A percentile compares a stretch with the other conserved stretches of the same genome.
These are phyloP conservation scores for Hydroisotoma schaefferi DNA, from an alignment of 2,888 invertebrate species.

Conservation along the genomic window DNA sequence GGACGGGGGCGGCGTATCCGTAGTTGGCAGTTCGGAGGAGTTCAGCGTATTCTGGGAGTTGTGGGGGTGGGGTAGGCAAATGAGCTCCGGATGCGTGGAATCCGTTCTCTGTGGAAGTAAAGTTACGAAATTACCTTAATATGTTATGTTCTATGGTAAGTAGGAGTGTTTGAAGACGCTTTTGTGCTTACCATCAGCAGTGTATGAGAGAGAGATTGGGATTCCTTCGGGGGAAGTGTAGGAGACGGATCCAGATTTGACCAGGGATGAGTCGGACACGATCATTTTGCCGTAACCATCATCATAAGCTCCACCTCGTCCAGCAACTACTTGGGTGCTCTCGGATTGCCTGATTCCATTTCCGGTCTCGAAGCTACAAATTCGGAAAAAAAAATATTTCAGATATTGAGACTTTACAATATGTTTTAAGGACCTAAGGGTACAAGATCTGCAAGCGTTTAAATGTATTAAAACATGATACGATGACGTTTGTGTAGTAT, in stretches of 20 bases:
- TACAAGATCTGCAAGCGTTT: neutral
- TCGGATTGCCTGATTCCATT: constrained; percentile 28
- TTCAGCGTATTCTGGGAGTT: constrained; percentile 30
- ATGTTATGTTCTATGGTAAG: no score
- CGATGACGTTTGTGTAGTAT: constrained; percentile 1
- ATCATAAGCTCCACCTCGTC: constrained; percentile 17
- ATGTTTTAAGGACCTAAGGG: no score
- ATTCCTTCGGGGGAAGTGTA: constrained; percentile 35
- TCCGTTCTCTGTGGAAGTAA: no score
- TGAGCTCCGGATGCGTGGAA: constrained; percentile 25
- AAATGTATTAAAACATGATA: neutral
- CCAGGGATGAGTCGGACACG: constrained; percentile 12
- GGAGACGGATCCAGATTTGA: constrained; percentile 25
- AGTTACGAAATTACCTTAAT: no score
- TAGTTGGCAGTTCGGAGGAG: constrained; percentile 9
- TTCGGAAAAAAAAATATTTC: no score
- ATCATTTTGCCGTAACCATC: constrained; percentile 25
- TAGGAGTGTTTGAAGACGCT: no score
- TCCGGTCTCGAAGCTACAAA: constrained; percentile 24
- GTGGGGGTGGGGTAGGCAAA: constrained; percentile 22
- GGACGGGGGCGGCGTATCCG: no score
- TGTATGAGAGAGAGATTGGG: constrained; percentile 23
- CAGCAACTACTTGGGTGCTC: constrained; percentile 21
- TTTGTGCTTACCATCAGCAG: no score
- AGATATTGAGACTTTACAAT: no score